These are phyloP conservation scores for Nestor notabilis DNA, from an alignment of 2,113 vertebrate species.

Conservation along the genomic window DNA sequence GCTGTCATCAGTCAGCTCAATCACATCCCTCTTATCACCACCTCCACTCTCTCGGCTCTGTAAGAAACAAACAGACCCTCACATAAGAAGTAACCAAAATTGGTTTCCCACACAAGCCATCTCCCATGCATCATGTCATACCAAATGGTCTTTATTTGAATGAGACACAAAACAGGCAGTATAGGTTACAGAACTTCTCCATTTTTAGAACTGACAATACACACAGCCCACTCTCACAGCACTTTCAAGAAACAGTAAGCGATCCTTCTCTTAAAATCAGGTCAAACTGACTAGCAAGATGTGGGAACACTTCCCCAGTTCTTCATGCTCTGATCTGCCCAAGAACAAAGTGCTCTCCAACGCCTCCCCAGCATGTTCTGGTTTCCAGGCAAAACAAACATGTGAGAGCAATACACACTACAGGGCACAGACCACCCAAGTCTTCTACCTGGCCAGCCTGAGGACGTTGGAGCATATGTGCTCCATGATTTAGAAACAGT, in stretches of 20 bases:
- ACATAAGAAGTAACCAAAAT: not conserved
- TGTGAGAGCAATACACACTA: not conserved
- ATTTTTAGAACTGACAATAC: not conserved
- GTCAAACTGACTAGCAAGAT: not conserved
- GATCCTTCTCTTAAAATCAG: not conserved
- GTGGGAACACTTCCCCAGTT: not conserved
- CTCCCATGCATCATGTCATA: not conserved
- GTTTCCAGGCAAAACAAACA: not conserved
- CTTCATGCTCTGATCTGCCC: not conserved
- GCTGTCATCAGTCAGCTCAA: slow-evolving; percentile 92
- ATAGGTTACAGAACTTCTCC: not conserved
- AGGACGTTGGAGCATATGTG: not conserved
- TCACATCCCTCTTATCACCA: slow-evolving; percentile 86
- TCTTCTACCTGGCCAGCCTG: not conserved
- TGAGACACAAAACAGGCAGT: not conserved
- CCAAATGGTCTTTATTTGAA: not conserved
- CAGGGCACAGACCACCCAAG: not conserved
- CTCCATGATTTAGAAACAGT: not conserved
- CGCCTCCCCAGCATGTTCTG: not conserved
- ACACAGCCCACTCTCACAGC: not conserved
- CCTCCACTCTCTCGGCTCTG: slow-evolving; percentile 74
- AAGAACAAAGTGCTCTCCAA: not conserved
- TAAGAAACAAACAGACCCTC: slow-evolving; percentile 1
- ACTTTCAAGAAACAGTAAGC: not conserved
- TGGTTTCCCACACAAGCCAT: not conserved